Evolutionary conservation across 2,888 invertebrate species (phyloP).

Genomic region (Agelastica alni): DNA sequence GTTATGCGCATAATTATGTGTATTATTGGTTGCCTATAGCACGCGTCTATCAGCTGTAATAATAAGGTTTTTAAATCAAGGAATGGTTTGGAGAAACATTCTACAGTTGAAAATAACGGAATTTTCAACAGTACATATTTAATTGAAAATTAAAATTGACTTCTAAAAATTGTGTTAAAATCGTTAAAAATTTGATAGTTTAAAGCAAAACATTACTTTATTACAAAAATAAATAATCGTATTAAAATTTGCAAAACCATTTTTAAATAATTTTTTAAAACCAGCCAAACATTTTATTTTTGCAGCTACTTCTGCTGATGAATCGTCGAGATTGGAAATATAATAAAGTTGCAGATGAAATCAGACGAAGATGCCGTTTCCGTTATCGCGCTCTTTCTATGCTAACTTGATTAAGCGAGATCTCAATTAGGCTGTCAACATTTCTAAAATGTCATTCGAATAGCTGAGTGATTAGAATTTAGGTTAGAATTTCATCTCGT

Average conservation of each 20-base stretch:
- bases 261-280: neutral
- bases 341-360: neutral
- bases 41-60: too few species aligned
- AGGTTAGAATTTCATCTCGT: slow-evolving; percentile 14
- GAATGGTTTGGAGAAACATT: too few species aligned
- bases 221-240: too few species aligned
- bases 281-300: neutral
- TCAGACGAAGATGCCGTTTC: slow-evolving; percentile 1
- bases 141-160: neutral
- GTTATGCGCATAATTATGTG: too few species aligned
- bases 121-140: too few species aligned
- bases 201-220: too few species aligned
- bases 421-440: slow-evolving; percentile 22
- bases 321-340: neutral
- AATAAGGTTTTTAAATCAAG: too few species aligned
- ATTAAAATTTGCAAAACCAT: too few species aligned
- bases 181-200: too few species aligned
- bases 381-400: slow-evolving; percentile 5
- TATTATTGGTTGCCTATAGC: too few species aligned
- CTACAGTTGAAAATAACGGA: too few species aligned
- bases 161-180: neutral
- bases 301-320: neutral
- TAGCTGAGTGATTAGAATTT: slow-evolving; percentile 20
- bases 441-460: slow-evolving; percentile 19
- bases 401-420: slow-evolving; percentile 18